Evolutionary conservation across 2,888 invertebrate genomes (phyloP).

Genomic region (Campaea margaritaria): DNA sequence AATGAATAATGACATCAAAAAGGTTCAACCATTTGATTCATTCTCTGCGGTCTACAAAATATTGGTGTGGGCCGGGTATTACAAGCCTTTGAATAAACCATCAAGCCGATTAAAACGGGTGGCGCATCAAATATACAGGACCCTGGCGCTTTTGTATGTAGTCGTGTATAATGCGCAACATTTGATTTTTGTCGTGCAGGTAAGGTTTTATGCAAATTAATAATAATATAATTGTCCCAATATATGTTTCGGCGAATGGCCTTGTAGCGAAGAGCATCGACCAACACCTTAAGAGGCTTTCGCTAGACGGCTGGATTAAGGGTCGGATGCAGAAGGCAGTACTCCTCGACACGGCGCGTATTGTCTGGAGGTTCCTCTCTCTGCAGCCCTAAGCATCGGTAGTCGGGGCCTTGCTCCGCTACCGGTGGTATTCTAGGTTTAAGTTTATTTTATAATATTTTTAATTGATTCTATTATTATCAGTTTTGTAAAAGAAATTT

Average conservation of each 20-base stretch:
- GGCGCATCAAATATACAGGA: constrained; percentile 46
- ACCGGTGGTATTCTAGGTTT: too few relatives aligned
- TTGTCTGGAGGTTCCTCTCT: too few relatives aligned
- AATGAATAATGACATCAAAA: constrained; percentile 39
- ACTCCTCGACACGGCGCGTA: too few relatives aligned
- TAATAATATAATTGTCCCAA: background rate
- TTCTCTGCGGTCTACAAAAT: constrained; percentile 48
- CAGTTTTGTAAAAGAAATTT: too few relatives aligned
- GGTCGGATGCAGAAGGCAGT: too few relatives aligned
- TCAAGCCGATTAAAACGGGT: constrained; percentile 37
- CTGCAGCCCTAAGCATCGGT: too few relatives aligned
- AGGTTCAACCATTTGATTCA: constrained; percentile 52
- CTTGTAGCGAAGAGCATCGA: too few relatives aligned
- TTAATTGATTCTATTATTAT: too few relatives aligned
- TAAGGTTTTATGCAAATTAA: constrained; percentile 23
- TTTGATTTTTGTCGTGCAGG: constrained; percentile 51
- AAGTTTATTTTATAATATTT: too few relatives aligned
- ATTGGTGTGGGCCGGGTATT: constrained; percentile 49
- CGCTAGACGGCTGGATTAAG: too few relatives aligned
- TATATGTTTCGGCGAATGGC: background rate
- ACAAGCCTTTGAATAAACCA: constrained; percentile 46
- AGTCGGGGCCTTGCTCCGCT: too few relatives aligned
- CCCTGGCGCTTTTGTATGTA: constrained; percentile 36
- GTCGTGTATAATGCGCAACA: constrained; percentile 43
- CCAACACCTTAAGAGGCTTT: too few relatives aligned